Evolutionary conservation across 1,140 invertebrate genomes (phyloP).

Genomic region (Leucophenga varia): DNA sequence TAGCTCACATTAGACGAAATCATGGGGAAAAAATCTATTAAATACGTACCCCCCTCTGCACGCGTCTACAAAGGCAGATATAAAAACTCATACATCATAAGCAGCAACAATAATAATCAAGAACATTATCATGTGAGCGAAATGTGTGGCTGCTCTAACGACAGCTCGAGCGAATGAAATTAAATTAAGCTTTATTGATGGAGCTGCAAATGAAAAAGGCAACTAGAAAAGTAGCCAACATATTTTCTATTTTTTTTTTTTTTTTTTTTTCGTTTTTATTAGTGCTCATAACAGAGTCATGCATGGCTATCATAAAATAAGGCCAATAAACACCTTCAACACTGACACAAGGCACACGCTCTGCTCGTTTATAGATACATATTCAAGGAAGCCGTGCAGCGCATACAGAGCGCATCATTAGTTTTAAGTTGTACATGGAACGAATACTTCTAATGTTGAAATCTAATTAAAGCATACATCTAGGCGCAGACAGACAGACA

Average conservation of each 20-base stretch:
- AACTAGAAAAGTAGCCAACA: no score
- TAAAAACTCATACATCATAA: constrained; percentile 44
- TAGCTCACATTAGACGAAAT: no score
- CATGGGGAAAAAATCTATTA: no score
- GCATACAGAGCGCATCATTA: constrained; percentile 43
- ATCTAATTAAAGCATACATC: constrained; percentile 42
- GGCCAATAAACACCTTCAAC: constrained; percentile 20
- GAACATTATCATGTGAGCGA: constrained; percentile 26
- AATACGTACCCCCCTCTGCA: constrained; percentile 41
- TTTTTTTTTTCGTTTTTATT: no score
- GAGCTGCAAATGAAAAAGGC: constrained; percentile 1
- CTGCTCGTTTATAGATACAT: no score
- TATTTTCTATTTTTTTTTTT: no score
- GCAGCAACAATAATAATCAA: constrained; percentile 52
- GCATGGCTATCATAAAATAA: no score
- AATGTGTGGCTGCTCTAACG: no score
- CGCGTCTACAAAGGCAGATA: constrained; percentile 17
- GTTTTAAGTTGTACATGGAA: constrained; percentile 7
- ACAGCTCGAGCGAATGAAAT: no score
- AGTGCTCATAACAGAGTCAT: no score
- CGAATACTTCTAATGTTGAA: constrained; percentile 32
- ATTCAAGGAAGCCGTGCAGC: no score
- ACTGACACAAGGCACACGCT: constrained; percentile 1
- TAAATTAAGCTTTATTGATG: constrained; percentile 53
- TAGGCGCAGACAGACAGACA: no score